phyloP scores from a whole-genome alignment of 1,140 invertebrate genomes.

The Atopsyche davidsoni region DNA sequence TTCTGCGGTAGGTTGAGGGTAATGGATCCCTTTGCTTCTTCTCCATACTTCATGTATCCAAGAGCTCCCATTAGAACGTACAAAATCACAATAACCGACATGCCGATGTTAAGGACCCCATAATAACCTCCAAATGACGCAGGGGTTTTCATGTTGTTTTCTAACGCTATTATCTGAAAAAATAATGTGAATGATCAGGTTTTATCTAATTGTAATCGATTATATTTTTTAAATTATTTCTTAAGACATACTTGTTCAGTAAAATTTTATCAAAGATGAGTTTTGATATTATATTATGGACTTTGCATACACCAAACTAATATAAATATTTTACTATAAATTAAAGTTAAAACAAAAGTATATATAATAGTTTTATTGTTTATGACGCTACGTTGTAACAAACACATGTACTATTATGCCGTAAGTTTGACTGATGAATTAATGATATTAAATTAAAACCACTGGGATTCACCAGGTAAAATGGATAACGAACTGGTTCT shows the following conservation, averaged over 20 bases:
- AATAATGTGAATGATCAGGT: conserved; percentile 3
- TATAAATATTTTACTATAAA: background rate
- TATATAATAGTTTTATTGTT: too few species aligned
- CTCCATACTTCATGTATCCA: conserved; percentile 75
- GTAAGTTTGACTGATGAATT: too few species aligned
- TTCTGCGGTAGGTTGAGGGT: conserved; percentile 64
- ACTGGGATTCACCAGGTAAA: too few species aligned
- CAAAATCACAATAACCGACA: conserved; percentile 65
- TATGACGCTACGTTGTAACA: too few species aligned
- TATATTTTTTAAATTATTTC: background rate
- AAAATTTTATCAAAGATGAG: background rate
- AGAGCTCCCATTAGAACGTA: conserved; percentile 75
- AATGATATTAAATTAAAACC: too few species aligned
- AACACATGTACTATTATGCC: too few species aligned
- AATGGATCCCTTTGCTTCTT: conserved; percentile 57
- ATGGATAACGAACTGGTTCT: too few species aligned
- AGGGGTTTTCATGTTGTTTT: conserved; percentile 80
- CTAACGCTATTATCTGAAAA: conserved; percentile 70
- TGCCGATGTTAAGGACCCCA: conserved; percentile 73
- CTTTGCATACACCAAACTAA: background rate
- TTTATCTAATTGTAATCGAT: background rate
- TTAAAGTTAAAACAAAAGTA: too few species aligned
- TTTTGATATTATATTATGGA: background rate
- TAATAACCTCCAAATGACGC: conserved; percentile 61
- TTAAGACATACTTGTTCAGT: background rate